These are phyloP conservation scores for Podarcis muralis DNA, from an alignment of 2,113 vertebrate species.

Conservation along the genomic window DNA sequence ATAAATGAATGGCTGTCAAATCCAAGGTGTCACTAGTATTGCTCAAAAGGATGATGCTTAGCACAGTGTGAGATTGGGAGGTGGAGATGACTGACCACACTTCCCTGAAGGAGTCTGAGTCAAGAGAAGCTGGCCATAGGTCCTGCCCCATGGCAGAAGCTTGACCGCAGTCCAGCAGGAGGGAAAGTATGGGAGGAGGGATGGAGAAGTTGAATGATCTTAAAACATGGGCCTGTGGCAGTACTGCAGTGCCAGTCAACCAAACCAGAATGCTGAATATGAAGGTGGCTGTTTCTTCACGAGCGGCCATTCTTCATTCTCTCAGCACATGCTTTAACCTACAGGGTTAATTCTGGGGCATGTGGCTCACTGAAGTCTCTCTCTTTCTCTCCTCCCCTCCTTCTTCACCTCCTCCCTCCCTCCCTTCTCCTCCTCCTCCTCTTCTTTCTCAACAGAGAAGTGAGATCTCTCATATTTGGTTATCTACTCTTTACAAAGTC, in stretches of 20 bases:
- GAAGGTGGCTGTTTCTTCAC: background rate
- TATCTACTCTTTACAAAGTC: slow-evolving; percentile 51
- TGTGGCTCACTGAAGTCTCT: slow-evolving; percentile 26
- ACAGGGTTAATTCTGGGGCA: slow-evolving; percentile 26
- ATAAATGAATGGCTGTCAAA: background rate
- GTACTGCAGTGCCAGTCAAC: background rate
- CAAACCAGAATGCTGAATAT: background rate
- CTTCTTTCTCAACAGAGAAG: slow-evolving; percentile 30
- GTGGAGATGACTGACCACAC: background rate
- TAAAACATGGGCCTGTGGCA: background rate
- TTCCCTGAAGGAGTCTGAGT: background rate
- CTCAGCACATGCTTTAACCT: slow-evolving; percentile 23
- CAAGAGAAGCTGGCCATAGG: background rate
- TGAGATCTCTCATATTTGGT: slow-evolving; percentile 28
- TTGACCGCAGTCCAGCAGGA: background rate
- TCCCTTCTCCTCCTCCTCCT: slow-evolving; percentile 2
- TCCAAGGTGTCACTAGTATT: background rate
- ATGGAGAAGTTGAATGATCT: background rate
- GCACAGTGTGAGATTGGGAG: background rate
- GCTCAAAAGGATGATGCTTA: background rate
- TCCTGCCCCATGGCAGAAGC: background rate
- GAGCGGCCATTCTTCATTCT: slow-evolving; percentile 52
- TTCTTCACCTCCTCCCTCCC: background rate
- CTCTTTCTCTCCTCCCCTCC: background rate
- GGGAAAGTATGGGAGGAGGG: background rate